A percentile compares a stretch with the other conserved stretches of the same genome.
phyloP scores from a whole-genome alignment of 2,888 invertebrate species.

The Plagodis dolabraria region DNA sequence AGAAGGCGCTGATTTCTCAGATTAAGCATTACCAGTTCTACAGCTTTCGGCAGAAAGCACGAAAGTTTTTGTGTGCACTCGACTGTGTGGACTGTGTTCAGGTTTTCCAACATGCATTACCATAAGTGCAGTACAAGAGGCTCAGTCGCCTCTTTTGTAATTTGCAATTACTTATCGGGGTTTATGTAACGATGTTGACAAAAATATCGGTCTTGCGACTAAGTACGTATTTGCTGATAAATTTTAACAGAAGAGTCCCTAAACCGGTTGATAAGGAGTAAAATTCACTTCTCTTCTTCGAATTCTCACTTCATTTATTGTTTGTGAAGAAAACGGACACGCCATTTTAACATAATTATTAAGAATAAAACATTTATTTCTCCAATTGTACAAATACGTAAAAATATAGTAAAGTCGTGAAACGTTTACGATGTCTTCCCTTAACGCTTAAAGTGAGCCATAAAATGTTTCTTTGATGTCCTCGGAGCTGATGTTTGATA shows the following conservation, averaged over 20 bases:
- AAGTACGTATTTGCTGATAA: conserved; percentile 43
- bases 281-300: conserved; percentile 17
- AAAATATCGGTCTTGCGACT: conserved; percentile 46
- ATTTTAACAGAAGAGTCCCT: conserved; percentile 31
- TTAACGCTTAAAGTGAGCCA: conserved; percentile 50
- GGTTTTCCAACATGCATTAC: conserved; percentile 59
- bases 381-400: too few relatives aligned
- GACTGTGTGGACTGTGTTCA: conserved; percentile 46
- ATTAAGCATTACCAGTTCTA: conserved; percentile 73
- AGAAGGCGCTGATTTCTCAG: conserved; percentile 73
- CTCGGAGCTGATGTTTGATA: conserved; percentile 46
- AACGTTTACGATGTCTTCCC: conserved; percentile 53
- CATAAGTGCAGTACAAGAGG: conserved; percentile 33
- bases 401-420: conserved; percentile 34
- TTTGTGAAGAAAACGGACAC: conserved; percentile 4
- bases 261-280: conserved; percentile 30
- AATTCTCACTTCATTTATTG: conserved; percentile 3
- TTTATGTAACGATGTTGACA: conserved; percentile 40
- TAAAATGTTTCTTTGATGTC: conserved; percentile 59
- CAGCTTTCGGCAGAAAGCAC: conserved; percentile 70
- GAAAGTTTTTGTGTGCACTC: conserved; percentile 56
- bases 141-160: conserved; percentile 27
- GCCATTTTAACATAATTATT: background rate
- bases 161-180: conserved; percentile 32
- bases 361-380: too few relatives aligned